Base-by-base conservation (phyloP, 2,888 invertebrate genomes). In the Folsomia candida region DNA sequence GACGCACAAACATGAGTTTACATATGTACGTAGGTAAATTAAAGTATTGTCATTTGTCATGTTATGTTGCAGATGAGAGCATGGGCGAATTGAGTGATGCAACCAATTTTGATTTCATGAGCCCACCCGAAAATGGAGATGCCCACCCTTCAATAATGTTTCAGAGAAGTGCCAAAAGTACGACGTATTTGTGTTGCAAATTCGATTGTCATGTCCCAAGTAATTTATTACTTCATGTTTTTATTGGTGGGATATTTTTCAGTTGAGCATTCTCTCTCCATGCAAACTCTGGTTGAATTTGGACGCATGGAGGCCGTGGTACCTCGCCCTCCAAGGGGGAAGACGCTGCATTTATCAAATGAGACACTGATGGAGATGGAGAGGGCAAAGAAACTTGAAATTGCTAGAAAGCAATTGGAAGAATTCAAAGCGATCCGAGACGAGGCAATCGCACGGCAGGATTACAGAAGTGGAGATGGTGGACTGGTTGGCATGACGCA, bases 341-440 rank as follows among this genome's bases (percentile, higher is more conserved):
- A 11, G 47, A 47, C 9, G 47, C 14, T 47, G 47, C 22, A 60
- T n/a, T 14, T 28, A 6, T 27, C 62, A 18, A n/a, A 2, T 26
- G 14, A 62, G n/a, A 26, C 11, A 6, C n/a, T 4, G 9, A 29
- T 28, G n/a, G 3, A 47, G 14, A 26, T 27, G 9, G 22, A 64
- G 51, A 47, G 51, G 25, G 4, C 24, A 9, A 64, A 51, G 25
- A 47, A 69, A 0, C 27, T 74, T 26, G 29, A 69, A 60, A 27
- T 24, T 14, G n/a, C 71, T 69, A 63, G 74, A 2, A 69, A 63
- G 14, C 69, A 74, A 28, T 57, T 74, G 20, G 71, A 74, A 29
- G 71, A 74, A 26, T 71, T 71, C 25, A 68, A 68, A 1, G 69
- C 69, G 3, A 47, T 47, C 18, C 47, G n/a, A n/a, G n/a, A n/a